Percentiles rank a stretch among this genome's conserved stretches.
Conservation (phyloP, 1,140 invertebrate genomes). For the Drosophila aff. region DNA sequence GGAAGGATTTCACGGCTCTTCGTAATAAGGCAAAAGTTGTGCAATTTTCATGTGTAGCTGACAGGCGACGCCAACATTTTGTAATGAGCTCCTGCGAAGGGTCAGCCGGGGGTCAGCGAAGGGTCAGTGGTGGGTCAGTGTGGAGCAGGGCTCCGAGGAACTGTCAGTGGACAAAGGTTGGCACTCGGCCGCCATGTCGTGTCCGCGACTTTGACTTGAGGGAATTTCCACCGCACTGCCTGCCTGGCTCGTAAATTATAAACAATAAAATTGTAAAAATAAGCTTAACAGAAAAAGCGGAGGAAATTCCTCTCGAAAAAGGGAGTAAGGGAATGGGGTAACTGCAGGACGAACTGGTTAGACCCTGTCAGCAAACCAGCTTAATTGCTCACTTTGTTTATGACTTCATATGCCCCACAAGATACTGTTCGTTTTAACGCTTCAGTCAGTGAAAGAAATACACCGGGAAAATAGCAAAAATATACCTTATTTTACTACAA, state of each 20-base stretch:
- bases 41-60: conserved; percentile 84
- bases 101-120: conserved; percentile 20
- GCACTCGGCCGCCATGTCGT: conserved; percentile 51
- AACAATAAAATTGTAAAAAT: conserved; percentile 69
- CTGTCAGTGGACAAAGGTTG: conserved; percentile 64
- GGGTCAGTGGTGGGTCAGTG: conserved; percentile 17
- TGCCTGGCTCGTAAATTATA: conserved; percentile 61
- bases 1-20: conserved; percentile 31
- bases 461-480: background rate
- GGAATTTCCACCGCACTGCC: conserved; percentile 23
- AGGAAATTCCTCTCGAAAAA: conserved; percentile 10
- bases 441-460: background rate
- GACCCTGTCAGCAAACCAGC: conserved; percentile 42
- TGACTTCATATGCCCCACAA: conserved; percentile 66
- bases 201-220: conserved; percentile 52
- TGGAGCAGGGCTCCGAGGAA: background rate
- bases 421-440: background rate
- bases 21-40: conserved; percentile 82
- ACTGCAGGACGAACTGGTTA: conserved; percentile 3
- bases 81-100: conserved; percentile 65
- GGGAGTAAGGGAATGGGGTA: background rate
- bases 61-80: conserved; percentile 68
- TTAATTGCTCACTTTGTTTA: conserved; percentile 77
- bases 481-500: background rate
- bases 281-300: conserved; percentile 21